Percentiles rank a stretch among this genome's conserved stretches.
Evolutionary conservation across 2,888 invertebrate species (phyloP).

Genomic region (Heliconius hortense): DNA sequence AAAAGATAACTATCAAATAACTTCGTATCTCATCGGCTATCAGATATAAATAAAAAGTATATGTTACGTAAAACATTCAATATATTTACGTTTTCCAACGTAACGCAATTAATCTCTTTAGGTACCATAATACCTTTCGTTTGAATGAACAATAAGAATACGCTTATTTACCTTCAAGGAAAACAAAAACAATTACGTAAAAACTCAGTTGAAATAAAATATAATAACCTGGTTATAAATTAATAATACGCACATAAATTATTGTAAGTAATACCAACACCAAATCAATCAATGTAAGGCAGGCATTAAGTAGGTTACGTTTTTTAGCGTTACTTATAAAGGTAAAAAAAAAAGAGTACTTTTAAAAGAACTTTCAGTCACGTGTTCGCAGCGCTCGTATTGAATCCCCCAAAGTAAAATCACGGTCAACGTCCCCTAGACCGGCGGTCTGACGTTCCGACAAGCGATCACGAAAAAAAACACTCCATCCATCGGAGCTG

Average conservation of each 20-base stretch:
- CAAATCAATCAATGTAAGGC: constrained; percentile 22
- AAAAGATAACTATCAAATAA: constrained; percentile 30
- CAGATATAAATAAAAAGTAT: not conserved
- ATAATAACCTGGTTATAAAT: not conserved
- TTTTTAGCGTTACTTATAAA: constrained; percentile 17
- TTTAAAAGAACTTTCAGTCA: constrained; percentile 33
- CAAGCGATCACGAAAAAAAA: constrained; percentile 69
- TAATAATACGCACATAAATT: not conserved
- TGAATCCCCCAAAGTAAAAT: constrained; percentile 64
- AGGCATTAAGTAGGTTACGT: constrained; percentile 25
- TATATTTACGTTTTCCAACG: not conserved
- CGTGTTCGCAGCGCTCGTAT: constrained; percentile 50
- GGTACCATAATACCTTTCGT: not conserved
- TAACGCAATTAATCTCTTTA: not conserved
- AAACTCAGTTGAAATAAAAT: not conserved
- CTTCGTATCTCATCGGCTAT: not conserved
- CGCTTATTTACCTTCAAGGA: not conserved
- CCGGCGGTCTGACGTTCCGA: constrained; percentile 62
- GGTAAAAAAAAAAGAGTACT: constrained; percentile 19
- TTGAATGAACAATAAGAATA: not conserved
- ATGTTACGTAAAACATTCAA: not conserved
- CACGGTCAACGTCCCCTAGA: constrained; percentile 72
- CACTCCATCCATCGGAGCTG: constrained; percentile 53
- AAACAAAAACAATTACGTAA: not conserved
- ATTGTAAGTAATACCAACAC: constrained; percentile 3